These are phyloP conservation scores for Sesia apiformis DNA, from an alignment of 2,888 invertebrate species.

Conservation along the genomic window DNA sequence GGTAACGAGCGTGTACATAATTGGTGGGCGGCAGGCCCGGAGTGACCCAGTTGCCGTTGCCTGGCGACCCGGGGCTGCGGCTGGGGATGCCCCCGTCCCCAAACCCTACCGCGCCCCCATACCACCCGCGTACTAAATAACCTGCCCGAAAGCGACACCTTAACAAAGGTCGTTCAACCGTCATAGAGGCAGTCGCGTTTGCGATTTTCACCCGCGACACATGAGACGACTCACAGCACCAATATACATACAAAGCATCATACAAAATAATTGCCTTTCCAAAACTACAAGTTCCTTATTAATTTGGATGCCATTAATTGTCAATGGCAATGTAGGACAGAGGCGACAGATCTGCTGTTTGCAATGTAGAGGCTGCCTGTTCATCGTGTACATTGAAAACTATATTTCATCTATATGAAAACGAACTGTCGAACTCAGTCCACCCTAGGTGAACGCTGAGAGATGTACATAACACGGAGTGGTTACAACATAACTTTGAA, in stretches of 20 bases:
- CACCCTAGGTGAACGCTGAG: too few relatives aligned
- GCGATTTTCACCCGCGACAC: slow-evolving; percentile 32
- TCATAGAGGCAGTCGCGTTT: slow-evolving; percentile 39
- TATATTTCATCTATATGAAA: too few relatives aligned
- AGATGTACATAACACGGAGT: too few relatives aligned
- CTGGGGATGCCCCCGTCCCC: slow-evolving; percentile 25
- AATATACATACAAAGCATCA: background rate
- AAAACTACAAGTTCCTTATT: too few relatives aligned
- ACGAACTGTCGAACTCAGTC: too few relatives aligned
- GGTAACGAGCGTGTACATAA: slow-evolving; percentile 75
- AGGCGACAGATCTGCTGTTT: too few relatives aligned
- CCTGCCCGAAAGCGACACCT: slow-evolving; percentile 73
- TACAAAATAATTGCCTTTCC: background rate
- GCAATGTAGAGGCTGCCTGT: too few relatives aligned
- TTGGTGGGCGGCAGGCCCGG: slow-evolving; percentile 67
- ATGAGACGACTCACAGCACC: slow-evolving; percentile 5
- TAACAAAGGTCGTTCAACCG: slow-evolving; percentile 73
- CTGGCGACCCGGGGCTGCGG: slow-evolving; percentile 56
- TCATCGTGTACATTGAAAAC: too few relatives aligned
- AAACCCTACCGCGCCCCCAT: slow-evolving; percentile 14
- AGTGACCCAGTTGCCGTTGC: slow-evolving; percentile 73
- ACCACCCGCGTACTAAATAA: slow-evolving; percentile 53
- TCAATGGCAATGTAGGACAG: too few relatives aligned
- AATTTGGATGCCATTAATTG: too few relatives aligned
- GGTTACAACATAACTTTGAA: too few relatives aligned